Percentiles rank a stretch among this genome's conserved stretches.
These are phyloP conservation scores for Diadophis punctatus DNA, from an alignment of 2,113 vertebrate genomes.

Conservation along the genomic window DNA sequence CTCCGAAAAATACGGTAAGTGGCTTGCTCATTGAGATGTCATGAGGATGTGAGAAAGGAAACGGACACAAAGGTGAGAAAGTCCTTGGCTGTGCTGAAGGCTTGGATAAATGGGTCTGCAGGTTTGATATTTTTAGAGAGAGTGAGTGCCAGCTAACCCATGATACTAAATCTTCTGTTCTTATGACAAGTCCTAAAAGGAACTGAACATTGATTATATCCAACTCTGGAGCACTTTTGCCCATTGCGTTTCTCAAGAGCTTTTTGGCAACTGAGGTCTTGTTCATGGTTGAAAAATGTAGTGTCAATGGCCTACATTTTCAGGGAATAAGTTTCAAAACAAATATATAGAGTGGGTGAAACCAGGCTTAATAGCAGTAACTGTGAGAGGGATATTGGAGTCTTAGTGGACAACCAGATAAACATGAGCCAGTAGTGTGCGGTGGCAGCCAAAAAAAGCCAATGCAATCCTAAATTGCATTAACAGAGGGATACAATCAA, in stretches of 20 bases:
- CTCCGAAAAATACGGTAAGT: too few relatives aligned
- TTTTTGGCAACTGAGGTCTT: neutral
- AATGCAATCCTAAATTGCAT: too few relatives aligned
- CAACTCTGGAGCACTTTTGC: neutral
- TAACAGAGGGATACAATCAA: too few relatives aligned
- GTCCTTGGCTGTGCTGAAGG: neutral
- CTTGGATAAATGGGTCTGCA: conserved; percentile 17
- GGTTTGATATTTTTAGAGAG: conserved; percentile 31
- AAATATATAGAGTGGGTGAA: neutral
- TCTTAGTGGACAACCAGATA: too few relatives aligned
- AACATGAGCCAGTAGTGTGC: too few relatives aligned
- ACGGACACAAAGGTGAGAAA: neutral
- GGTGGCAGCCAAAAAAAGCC: too few relatives aligned
- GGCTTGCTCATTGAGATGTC: neutral
- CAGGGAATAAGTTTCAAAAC: neutral
- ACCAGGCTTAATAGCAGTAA: too few relatives aligned
- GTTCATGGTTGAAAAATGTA: neutral
- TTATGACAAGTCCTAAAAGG: conserved; percentile 18
- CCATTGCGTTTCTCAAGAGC: neutral
- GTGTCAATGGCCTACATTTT: neutral
- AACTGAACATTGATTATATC: neutral
- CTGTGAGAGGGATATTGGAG: too few relatives aligned
- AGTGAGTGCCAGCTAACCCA: conserved; percentile 16
- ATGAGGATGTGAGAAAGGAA: neutral
- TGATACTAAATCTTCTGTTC: conserved; percentile 2